These are phyloP conservation scores for Dasypolia templi DNA, from an alignment of 2,888 invertebrate genomes.

Conservation along the genomic window DNA sequence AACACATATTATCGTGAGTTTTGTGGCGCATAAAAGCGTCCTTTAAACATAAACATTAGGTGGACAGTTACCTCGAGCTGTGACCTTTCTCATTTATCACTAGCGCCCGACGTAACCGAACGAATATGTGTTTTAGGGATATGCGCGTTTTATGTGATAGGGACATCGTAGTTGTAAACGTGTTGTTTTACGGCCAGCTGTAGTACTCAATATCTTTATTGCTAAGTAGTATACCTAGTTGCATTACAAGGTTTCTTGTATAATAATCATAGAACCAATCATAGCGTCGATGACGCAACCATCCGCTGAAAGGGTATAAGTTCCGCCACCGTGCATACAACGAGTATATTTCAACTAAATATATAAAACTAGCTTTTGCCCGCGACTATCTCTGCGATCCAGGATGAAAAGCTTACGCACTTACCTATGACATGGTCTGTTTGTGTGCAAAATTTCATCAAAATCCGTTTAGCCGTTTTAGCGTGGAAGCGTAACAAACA, in stretches of 20 bases:
- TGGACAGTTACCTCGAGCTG: constrained; percentile 26
- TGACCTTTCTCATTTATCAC: constrained; percentile 56
- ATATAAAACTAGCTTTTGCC: too few relatives aligned
- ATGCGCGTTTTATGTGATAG: constrained; percentile 37
- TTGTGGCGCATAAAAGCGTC: constrained; percentile 63
- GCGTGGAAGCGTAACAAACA: too few relatives aligned
- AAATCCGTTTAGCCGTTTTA: too few relatives aligned
- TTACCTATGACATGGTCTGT: too few relatives aligned
- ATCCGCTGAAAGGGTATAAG: neutral
- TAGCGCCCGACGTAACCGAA: constrained; percentile 24
- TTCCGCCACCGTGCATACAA: neutral
- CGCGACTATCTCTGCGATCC: too few relatives aligned
- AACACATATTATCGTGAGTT: constrained; percentile 59
- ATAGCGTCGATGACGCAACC: neutral
- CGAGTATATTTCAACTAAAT: too few relatives aligned
- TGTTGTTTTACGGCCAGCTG: constrained; percentile 1
- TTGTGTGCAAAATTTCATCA: too few relatives aligned
- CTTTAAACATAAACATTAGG: constrained; percentile 62
- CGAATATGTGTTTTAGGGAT: constrained; percentile 51
- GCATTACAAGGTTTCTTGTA: neutral
- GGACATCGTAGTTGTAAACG: constrained; percentile 23
- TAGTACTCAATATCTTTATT: too few relatives aligned
- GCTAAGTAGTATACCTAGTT: too few relatives aligned
- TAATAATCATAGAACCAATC: neutral
- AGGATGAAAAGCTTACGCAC: too few relatives aligned